Percentiles rank a stretch among this genome's conserved stretches.
phyloP scores from a whole-genome alignment of 2,888 invertebrate species.

The Drosophila borborema region DNA sequence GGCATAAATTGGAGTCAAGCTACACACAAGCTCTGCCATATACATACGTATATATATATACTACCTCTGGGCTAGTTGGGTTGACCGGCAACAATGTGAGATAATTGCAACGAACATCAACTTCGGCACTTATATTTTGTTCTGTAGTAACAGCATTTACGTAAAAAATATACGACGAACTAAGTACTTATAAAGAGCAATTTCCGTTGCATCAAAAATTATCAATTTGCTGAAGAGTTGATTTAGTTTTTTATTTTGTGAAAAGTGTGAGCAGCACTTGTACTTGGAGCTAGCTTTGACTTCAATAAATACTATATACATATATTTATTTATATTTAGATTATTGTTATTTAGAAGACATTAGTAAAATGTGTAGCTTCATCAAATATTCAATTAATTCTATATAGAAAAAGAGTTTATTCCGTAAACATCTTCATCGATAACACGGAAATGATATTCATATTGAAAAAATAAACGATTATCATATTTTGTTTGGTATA shows the following conservation, averaged over 20 bases:
- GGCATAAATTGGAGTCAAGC: constrained; percentile 49
- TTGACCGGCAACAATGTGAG: constrained; percentile 41
- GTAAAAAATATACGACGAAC: constrained; percentile 7
- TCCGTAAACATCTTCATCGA: too few species aligned
- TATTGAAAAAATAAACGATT: too few species aligned
- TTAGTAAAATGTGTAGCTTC: too few species aligned
- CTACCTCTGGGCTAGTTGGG: constrained; percentile 40
- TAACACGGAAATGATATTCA: too few species aligned
- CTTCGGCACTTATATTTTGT: constrained; percentile 6
- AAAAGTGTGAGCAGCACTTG: background rate
- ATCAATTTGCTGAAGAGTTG: background rate
- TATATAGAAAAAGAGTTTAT: too few species aligned
- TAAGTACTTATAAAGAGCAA: constrained; percentile 9
- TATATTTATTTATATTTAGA: too few species aligned
- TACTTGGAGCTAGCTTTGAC: background rate
- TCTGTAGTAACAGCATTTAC: constrained; percentile 3
- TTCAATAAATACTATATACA: background rate
- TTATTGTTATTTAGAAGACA: too few species aligned
- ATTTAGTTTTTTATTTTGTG: background rate
- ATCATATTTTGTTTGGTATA: too few species aligned
- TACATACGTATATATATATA: background rate
- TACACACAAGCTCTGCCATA: background rate
- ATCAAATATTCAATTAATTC: too few species aligned
- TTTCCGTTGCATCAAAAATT: constrained; percentile 10
- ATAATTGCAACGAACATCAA: constrained; percentile 42